A percentile compares a stretch with the other conserved stretches of the same genome.
phyloP scores from a whole-genome alignment of 1,140 invertebrate genomes.

The Drosophila equinoxialis region DNA sequence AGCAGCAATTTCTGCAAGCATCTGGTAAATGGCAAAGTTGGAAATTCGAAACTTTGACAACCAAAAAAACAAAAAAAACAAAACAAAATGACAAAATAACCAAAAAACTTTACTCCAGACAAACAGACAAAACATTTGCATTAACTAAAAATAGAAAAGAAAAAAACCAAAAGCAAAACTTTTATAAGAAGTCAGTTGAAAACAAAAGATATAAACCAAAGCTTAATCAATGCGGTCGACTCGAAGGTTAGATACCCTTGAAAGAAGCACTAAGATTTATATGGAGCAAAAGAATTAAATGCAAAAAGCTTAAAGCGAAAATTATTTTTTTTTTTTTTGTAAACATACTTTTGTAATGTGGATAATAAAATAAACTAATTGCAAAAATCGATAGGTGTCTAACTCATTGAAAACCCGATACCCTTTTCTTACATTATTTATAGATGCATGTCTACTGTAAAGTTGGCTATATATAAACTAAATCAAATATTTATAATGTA shows the following conservation, averaged over 20 bases:
- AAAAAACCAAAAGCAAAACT: not conserved
- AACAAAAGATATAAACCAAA: not conserved
- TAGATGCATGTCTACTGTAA: too few relatives aligned
- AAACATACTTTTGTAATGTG: too few relatives aligned
- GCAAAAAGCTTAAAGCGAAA: too few relatives aligned
- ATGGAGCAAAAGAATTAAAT: too few relatives aligned
- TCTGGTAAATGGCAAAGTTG: constrained; percentile 5
- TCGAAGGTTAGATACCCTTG: not conserved
- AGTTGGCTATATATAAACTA: not conserved
- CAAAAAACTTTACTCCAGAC: constrained; percentile 2
- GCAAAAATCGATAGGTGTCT: too few relatives aligned
- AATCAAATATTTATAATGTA: constrained; percentile 1
- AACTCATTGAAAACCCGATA: too few relatives aligned
- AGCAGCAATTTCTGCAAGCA: constrained; percentile 4
- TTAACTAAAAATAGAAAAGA: constrained; percentile 4
- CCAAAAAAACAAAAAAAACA: not conserved
- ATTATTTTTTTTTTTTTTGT: too few relatives aligned
- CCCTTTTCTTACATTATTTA: too few relatives aligned
- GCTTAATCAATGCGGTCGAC: not conserved
- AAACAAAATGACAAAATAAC: not conserved
- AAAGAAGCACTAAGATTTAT: not conserved
- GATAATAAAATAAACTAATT: too few relatives aligned
- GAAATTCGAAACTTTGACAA: constrained; percentile 6
- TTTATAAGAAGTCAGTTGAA: constrained; percentile 1
- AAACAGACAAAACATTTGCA: constrained; percentile 10